These are phyloP conservation scores for Melipona beecheii DNA, from an alignment of 2,888 invertebrate genomes.

Conservation along the genomic window DNA sequence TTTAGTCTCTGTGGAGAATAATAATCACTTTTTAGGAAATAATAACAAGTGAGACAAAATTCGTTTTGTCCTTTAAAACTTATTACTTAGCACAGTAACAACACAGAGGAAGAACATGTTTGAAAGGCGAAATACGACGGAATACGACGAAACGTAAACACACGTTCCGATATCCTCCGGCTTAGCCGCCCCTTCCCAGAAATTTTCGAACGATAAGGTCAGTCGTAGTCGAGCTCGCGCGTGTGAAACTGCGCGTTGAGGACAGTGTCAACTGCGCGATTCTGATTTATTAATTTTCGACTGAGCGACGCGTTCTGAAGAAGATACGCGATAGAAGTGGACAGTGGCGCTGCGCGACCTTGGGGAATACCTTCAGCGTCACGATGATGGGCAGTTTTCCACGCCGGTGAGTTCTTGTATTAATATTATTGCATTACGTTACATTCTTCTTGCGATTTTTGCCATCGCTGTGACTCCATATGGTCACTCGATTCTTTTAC, in stretches of 20 bases:
- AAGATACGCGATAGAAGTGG: not conserved
- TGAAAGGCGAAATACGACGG: not conserved
- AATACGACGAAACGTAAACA: not conserved
- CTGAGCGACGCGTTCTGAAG: not conserved
- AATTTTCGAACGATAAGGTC: not conserved
- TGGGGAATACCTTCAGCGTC: not conserved
- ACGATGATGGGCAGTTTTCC: not conserved
- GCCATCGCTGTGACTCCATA: no score
- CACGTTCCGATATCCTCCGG: not conserved
- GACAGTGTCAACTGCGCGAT: not conserved
- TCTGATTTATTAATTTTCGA: not conserved
- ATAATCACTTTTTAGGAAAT: no score
- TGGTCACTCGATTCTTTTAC: not conserved
- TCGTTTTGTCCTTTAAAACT: not conserved
- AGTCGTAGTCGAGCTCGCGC: not conserved
- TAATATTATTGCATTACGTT: not conserved
- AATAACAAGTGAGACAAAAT: no score
- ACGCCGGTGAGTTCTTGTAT: conserved; percentile 4
- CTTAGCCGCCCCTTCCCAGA: not conserved
- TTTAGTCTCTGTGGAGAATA: no score
- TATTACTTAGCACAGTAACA: not conserved
- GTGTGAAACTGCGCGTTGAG: not conserved
- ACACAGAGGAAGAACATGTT: no score
- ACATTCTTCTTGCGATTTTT: not conserved
- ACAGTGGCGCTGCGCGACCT: not conserved